These are phyloP conservation scores for Eulemur coronatus DNA, from an alignment of 2,797 vertebrate genomes.

Conservation along the genomic window DNA sequence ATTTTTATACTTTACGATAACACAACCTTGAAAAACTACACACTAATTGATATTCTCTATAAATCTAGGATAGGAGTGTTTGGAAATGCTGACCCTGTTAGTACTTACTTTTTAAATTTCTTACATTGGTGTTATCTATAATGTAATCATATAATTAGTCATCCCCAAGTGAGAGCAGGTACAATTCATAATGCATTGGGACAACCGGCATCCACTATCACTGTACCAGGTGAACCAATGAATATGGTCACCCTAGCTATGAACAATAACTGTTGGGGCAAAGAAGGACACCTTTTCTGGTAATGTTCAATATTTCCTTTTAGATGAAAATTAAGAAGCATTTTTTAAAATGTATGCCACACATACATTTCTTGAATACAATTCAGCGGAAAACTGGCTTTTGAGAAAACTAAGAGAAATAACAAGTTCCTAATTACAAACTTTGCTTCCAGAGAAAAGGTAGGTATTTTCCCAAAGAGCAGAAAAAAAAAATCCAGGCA, in stretches of 20 bases:
- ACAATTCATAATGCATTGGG: background rate
- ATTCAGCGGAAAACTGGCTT: background rate
- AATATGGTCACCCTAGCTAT: background rate
- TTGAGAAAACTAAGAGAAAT: conserved; percentile 19
- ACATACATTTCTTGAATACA: background rate
- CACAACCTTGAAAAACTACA: background rate
- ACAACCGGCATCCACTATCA: background rate
- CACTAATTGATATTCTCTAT: background rate
- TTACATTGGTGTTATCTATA: background rate
- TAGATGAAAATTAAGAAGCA: background rate
- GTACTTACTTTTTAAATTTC: background rate
- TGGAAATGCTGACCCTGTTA: background rate
- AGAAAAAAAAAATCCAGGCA: background rate
- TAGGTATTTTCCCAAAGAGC: background rate
- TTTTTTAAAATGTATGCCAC: background rate
- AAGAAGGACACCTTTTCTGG: background rate
- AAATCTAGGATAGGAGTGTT: background rate
- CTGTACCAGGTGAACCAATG: background rate
- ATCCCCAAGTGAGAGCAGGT: background rate
- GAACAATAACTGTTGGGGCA: background rate
- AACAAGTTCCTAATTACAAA: background rate
- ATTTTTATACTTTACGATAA: background rate
- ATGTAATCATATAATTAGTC: background rate
- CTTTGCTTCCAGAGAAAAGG: background rate
- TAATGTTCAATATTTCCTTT: background rate